A percentile compares a stretch with the other conserved stretches of the same genome.
Evolutionary conservation across 2,797 vertebrate genomes (phyloP).

Genomic region (Chaetodon trifasciatus): DNA sequence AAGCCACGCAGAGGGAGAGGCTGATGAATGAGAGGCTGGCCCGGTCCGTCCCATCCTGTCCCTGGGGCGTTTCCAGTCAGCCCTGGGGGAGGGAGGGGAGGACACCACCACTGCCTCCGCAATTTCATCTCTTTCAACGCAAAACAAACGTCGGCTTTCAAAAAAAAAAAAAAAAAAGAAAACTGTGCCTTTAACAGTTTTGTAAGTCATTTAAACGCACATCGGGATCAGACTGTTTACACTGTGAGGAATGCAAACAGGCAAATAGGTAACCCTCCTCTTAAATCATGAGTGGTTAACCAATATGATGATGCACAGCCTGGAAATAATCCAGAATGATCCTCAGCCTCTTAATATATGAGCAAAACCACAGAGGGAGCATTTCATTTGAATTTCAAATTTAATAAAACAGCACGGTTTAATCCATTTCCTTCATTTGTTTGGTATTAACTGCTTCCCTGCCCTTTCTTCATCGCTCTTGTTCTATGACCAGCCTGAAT

Average conservation of each 20-base stretch:
- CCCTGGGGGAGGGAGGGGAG: slow-evolving; percentile 73
- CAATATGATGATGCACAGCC: slow-evolving; percentile 17
- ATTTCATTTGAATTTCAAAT: slow-evolving; percentile 98
- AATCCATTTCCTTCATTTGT: slow-evolving; percentile 96
- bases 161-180: slow-evolving; percentile 8
- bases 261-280: background rate
- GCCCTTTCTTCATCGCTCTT: slow-evolving; percentile 74
- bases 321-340: slow-evolving; percentile 39
- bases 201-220: slow-evolving; percentile 26
- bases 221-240: background rate
- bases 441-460: slow-evolving; percentile 93
- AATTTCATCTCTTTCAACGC: slow-evolving; percentile 72
- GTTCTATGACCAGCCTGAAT: slow-evolving; percentile 85
- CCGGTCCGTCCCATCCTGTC: slow-evolving; percentile 70
- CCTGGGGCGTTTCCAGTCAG: slow-evolving; percentile 70
- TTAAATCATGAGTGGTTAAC: slow-evolving; percentile 12
- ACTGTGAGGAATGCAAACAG: background rate
- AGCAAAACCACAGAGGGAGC: slow-evolving; percentile 82
- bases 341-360: slow-evolving; percentile 42
- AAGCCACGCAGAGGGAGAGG: slow-evolving; percentile 31
- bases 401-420: slow-evolving; percentile 94
- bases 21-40: slow-evolving; percentile 73
- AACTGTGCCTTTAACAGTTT: slow-evolving; percentile 20
- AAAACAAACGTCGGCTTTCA: slow-evolving; percentile 61
- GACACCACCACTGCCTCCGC: slow-evolving; percentile 65